phyloP scores from a whole-genome alignment of 2,888 invertebrate genomes.

The Cerastis rubricosa region DNA sequence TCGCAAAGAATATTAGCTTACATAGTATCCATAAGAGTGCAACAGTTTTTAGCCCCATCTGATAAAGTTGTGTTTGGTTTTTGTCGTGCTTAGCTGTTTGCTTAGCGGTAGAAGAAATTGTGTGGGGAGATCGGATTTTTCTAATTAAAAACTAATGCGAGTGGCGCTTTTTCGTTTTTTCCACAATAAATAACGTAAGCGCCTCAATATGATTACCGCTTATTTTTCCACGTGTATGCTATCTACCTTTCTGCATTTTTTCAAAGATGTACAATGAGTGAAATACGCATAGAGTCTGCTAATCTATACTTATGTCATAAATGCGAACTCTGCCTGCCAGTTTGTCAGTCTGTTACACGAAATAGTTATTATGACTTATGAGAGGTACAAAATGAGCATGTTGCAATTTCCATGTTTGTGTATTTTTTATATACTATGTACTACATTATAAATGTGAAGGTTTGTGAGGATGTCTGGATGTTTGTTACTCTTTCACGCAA shows the following conservation, averaged over 20 bases:
- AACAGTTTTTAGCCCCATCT: slow-evolving; percentile 33
- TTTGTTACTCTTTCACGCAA: too few relatives aligned
- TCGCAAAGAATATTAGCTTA: slow-evolving; percentile 45
- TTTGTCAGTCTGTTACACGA: neutral
- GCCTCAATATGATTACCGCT: neutral
- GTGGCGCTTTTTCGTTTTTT: neutral
- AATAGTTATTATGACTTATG: neutral
- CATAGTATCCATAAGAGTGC: slow-evolving; percentile 45
- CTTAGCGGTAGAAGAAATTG: slow-evolving; percentile 15
- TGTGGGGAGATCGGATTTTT: neutral
- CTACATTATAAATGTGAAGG: too few relatives aligned
- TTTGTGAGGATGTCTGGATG: too few relatives aligned
- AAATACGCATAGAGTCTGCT: neutral
- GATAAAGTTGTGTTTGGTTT: slow-evolving; percentile 46
- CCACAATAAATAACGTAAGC: neutral
- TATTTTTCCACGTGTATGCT: neutral
- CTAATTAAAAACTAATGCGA: slow-evolving; percentile 1
- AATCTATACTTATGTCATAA: neutral
- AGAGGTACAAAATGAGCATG: too few relatives aligned
- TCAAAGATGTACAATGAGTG: neutral
- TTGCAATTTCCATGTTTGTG: neutral
- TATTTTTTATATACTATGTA: too few relatives aligned
- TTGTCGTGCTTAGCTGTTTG: slow-evolving; percentile 27
- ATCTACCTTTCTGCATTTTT: neutral
- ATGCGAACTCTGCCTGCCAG: neutral